Base-by-base conservation (phyloP, 2,888 invertebrate genomes). In the Suillia variegata region DNA sequence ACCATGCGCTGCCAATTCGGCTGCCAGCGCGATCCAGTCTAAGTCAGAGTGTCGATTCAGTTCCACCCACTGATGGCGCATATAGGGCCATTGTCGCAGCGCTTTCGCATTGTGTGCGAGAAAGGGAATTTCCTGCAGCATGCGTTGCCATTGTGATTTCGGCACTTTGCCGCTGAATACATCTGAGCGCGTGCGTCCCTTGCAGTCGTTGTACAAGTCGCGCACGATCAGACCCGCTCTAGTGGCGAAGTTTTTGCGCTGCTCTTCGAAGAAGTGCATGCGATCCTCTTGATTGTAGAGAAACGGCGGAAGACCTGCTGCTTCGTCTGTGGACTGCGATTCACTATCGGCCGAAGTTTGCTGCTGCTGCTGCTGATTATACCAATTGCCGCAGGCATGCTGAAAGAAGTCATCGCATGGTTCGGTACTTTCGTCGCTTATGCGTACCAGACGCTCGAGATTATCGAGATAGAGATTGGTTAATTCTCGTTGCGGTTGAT, bases 371-470 rank as follows among this genome's bases (percentile, higher is more conserved):
- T 20, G 20, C 8, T 31, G 1, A 21, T 33, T 6, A 13, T n/a
- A 0, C 63, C 55, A 74, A 53, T 73, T 73, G 0, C 74, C 78
- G 49, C 79, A 79, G 0, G 78, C 76, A 64, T 79, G 80, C 0
- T 69, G 70, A 59, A 77, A 79, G 58, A 77, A 79, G 61, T 79
- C 70, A 2, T 66, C 70, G 34, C 79, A 79, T 0, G 80, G 73
- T 10, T 73, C 70, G 1, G 57, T 58, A 8, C 67, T 70, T 2
- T 54, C 65, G 55, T 79, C 74, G 2, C 70, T 55, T 42, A 77
- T 61, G 1, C 62, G 58, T 1, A 70, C 55, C 70, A 80, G 62
- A 51, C 71, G 69, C 20, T 62, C 55, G 1, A 79, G 64, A 62
- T 75, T 76, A 1, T 63, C 62, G 10, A 71, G 73, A 62, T 79